Percentiles rank a stretch among this genome's conserved stretches.
phyloP scores from a whole-genome alignment of 2,797 vertebrate species.

The Macropus fuliginosus region DNA sequence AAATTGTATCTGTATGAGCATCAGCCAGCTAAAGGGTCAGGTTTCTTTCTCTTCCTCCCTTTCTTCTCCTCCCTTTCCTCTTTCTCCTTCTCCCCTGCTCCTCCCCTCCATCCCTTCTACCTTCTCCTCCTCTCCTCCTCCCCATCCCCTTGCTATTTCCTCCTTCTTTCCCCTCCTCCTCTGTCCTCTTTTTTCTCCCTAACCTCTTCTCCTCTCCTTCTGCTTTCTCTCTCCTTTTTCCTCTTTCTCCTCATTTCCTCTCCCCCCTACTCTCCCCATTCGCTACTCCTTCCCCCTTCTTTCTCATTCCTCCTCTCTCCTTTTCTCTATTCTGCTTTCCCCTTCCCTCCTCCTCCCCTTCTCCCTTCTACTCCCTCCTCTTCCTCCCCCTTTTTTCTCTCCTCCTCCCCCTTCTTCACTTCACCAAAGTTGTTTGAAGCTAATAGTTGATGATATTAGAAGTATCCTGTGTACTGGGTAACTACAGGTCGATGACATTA shows the following conservation, averaged over 20 bases:
- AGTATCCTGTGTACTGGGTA: conserved; percentile 54
- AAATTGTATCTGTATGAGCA: conserved; percentile 72
- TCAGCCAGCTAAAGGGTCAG: conserved; percentile 12
- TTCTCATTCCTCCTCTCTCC: background rate
- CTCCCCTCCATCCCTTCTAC: too few relatives aligned
- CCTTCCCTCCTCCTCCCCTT: background rate
- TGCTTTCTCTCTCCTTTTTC: background rate
- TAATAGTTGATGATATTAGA: conserved; percentile 48
- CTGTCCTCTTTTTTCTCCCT: background rate
- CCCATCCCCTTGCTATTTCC: background rate
- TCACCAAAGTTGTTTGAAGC: conserved; percentile 68
- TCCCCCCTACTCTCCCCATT: background rate
- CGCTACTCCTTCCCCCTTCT: too few relatives aligned
- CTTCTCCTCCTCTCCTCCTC: background rate
- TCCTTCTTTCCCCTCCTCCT: background rate
- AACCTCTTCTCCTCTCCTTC: background rate
- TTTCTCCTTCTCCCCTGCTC: background rate
- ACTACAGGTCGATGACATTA: background rate
- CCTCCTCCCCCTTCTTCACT: background rate
- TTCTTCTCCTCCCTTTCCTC: too few relatives aligned
- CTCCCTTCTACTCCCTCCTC: too few relatives aligned
- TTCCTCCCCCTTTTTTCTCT: too few relatives aligned
- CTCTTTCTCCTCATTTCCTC: background rate
- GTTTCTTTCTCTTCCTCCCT: conserved; percentile 11
- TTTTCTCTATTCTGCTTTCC: too few relatives aligned